phyloP scores from a whole-genome alignment of 2,797 vertebrate species.

The Calcarius lapponicus region DNA sequence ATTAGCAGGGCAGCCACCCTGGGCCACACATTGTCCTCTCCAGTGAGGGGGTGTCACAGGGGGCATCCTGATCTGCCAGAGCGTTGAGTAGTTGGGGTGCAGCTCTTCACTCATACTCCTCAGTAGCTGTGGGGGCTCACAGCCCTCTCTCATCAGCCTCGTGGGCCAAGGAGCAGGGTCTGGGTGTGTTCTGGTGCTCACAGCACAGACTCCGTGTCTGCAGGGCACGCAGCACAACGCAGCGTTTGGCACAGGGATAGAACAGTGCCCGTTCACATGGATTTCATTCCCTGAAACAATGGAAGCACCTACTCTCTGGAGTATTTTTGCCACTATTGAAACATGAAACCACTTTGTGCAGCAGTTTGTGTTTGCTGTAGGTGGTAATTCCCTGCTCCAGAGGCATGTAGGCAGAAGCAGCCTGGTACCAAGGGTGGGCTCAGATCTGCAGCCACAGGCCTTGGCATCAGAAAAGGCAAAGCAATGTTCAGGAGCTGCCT shows the following conservation, averaged over 20 bases:
- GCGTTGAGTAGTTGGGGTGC: background rate
- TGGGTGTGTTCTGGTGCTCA: background rate
- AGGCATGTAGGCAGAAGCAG: background rate
- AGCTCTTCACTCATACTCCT: background rate
- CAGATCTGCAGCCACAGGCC: background rate
- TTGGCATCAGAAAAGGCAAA: background rate
- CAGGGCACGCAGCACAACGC: rapidly evolving
- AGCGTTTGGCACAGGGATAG: rapidly evolving
- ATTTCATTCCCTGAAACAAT: background rate
- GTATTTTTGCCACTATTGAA: background rate
- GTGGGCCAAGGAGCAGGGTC: background rate
- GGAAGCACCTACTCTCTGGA: background rate
- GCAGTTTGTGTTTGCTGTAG: background rate
- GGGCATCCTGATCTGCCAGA: background rate
- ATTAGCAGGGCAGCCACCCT: background rate
- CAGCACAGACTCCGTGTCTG: background rate
- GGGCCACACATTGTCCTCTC: rapidly evolving
- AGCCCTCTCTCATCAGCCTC: background rate
- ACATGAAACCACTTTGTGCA: background rate
- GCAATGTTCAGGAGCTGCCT: background rate
- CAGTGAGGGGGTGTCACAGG: rapidly evolving
- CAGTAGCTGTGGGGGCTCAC: background rate
- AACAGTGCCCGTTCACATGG: background rate
- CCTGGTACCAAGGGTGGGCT: background rate
- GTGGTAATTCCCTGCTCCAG: background rate